These are phyloP conservation scores for Noctuana brunneofusca DNA, from an alignment of 2,888 invertebrate species.

Conservation along the genomic window DNA sequence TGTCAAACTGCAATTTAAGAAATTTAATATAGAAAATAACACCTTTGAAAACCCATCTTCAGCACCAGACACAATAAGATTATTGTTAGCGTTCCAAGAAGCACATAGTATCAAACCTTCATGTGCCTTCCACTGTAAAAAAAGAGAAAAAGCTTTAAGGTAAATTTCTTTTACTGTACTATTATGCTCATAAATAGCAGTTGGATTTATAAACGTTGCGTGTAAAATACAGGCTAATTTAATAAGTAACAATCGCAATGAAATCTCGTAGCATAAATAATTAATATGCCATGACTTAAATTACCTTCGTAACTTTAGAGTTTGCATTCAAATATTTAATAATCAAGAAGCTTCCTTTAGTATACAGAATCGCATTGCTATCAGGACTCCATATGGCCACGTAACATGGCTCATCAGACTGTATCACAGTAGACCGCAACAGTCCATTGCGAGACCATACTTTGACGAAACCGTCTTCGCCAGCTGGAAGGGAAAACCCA, in stretches of 20 bases:
- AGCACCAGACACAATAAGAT: constrained; percentile 96
- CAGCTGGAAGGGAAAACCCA: constrained; percentile 81
- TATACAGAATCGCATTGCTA: constrained; percentile 86
- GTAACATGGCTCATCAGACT: constrained; percentile 91
- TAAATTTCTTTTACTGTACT: too few relatives aligned
- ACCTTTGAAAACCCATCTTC: constrained; percentile 96
- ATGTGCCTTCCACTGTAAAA: constrained; percentile 95
- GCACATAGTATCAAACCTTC: constrained; percentile 95
- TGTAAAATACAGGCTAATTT: too few relatives aligned
- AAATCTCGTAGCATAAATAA: too few relatives aligned
- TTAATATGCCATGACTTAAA: background rate
- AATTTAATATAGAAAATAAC: constrained; percentile 25
- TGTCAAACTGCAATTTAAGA: too few relatives aligned
- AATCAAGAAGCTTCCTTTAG: constrained; percentile 85
- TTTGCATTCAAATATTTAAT: constrained; percentile 89
- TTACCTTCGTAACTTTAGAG: constrained; percentile 87
- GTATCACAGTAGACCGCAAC: constrained; percentile 93
- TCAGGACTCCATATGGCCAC: constrained; percentile 92
- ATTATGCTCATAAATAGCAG: too few relatives aligned
- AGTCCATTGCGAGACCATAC: constrained; percentile 98
- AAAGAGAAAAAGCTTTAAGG: background rate
- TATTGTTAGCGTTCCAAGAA: constrained; percentile 97
- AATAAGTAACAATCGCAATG: too few relatives aligned
- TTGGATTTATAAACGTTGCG: too few relatives aligned
- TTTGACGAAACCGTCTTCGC: constrained; percentile 98